These are phyloP conservation scores for Hirundichthys speculiger DNA, from an alignment of 2,113 vertebrate genomes.

Conservation along the genomic window DNA sequence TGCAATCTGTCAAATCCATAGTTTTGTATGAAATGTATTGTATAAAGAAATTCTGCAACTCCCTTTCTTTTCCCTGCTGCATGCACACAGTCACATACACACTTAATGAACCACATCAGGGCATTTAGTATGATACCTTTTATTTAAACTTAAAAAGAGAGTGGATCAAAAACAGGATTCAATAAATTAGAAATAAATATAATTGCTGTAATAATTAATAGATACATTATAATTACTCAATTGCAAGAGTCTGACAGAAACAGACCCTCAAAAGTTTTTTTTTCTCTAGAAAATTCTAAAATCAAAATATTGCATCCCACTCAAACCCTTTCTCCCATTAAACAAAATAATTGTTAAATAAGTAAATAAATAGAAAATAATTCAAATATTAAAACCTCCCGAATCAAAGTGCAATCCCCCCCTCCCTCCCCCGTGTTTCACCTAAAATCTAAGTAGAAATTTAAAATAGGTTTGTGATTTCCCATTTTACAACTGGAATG, in stretches of 20 bases:
- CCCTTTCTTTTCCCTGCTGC: background rate
- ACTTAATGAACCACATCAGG: conserved; percentile 19
- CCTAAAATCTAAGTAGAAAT: conserved; percentile 83
- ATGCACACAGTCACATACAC: conserved; percentile 17
- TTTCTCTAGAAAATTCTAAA: conserved; percentile 82
- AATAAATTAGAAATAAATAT: conserved; percentile 86
- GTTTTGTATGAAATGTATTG: background rate
- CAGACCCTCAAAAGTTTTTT: conserved; percentile 75
- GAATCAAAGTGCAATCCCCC: conserved; percentile 71
- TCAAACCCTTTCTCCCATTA: conserved; percentile 67
- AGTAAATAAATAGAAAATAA: conserved; percentile 84
- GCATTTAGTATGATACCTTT: conserved; percentile 76
- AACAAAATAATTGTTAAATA: conserved; percentile 82
- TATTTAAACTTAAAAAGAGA: conserved; percentile 86
- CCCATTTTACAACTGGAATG: conserved; percentile 81
- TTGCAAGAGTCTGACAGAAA: conserved; percentile 80
- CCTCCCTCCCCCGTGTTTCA: conserved; percentile 65
- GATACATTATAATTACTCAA: conserved; percentile 80
- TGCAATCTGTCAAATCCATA: background rate
- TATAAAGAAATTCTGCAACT: background rate
- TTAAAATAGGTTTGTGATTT: conserved; percentile 82
- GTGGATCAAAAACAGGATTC: conserved; percentile 82
- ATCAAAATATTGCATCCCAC: conserved; percentile 80
- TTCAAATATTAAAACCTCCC: conserved; percentile 81
- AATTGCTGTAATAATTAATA: conserved; percentile 81